Percentiles rank a stretch among this genome's conserved stretches.
Conservation (phyloP, 2,888 invertebrate species). For the Megamerina dolium region DNA sequence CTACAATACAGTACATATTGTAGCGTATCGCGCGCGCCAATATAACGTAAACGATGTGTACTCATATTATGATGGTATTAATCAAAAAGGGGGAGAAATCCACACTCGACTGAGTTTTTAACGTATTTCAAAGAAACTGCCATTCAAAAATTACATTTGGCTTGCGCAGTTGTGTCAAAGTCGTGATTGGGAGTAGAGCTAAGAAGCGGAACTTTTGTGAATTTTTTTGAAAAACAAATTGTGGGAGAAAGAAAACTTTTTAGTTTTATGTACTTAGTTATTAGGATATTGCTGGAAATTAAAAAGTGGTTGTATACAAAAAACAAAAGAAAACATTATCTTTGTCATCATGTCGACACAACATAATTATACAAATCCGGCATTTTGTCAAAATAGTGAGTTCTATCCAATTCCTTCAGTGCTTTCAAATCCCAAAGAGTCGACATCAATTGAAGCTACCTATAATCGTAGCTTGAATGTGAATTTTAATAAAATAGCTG, state of each 20-base stretch:
- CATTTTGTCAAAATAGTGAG: constrained; percentile 74
- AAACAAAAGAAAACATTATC: background rate
- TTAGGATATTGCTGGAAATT: too few species aligned
- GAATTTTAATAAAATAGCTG: constrained; percentile 29
- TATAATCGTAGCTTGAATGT: constrained; percentile 43
- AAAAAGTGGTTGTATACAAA: too few species aligned
- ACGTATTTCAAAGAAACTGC: constrained; percentile 14
- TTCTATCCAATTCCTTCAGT: constrained; percentile 49
- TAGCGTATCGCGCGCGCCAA: constrained; percentile 41
- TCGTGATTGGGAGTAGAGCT: constrained; percentile 22
- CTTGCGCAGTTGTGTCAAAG: constrained; percentile 28
- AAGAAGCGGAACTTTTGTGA: background rate
- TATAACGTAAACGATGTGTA: too few species aligned
- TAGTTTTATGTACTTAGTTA: too few species aligned
- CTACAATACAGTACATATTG: too few species aligned
- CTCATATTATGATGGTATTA: too few species aligned
- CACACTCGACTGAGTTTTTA: constrained; percentile 27
- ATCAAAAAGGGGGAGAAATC: constrained; percentile 17
- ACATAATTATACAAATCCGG: constrained; percentile 68
- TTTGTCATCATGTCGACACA: constrained; percentile 42
- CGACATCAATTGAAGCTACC: constrained; percentile 30
- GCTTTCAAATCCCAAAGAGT: background rate
- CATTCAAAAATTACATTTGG: constrained; percentile 16
- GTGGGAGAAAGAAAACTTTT: too few species aligned
- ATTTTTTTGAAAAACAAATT: background rate